A percentile compares a stretch with the other conserved stretches of the same genome.
Conservation (phyloP, 2,113 vertebrate genomes). For the Odontophorus gujanensis region DNA sequence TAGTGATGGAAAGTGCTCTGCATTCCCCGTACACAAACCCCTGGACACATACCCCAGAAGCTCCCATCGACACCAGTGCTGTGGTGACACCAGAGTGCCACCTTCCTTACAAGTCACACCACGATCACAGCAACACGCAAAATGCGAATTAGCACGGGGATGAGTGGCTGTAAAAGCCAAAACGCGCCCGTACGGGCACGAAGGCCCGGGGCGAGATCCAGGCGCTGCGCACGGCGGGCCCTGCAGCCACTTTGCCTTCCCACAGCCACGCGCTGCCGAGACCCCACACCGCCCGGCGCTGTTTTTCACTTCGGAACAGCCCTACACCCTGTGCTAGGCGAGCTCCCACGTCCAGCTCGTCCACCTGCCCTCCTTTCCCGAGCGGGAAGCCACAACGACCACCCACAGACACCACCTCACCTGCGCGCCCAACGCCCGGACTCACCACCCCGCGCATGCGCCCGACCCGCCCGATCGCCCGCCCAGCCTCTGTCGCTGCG, state of each 20-base stretch:
- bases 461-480: neutral
- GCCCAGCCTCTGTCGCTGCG: no score
- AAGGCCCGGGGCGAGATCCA: neutral
- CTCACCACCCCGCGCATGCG: neutral
- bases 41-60: neutral
- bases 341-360: accelerated
- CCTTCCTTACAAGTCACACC: neutral
- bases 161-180: no score
- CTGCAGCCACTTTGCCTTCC: no score
- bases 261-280: neutral
- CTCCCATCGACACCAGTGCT: neutral
- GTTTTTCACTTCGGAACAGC: neutral
- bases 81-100: neutral
- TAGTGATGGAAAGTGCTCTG: accelerated
- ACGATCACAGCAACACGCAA: neutral
- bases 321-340: neutral
- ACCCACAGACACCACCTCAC: neutral
- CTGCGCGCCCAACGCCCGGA: accelerated
- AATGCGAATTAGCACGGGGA: neutral
- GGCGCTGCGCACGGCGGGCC: no score
- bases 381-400: neutral
- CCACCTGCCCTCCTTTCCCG: neutral
- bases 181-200: neutral
- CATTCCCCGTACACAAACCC: accelerated
- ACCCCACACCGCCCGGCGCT: accelerated